These are phyloP conservation scores for Gymnopithys bicolor DNA, from an alignment of 2,797 vertebrate species.

Conservation along the genomic window DNA sequence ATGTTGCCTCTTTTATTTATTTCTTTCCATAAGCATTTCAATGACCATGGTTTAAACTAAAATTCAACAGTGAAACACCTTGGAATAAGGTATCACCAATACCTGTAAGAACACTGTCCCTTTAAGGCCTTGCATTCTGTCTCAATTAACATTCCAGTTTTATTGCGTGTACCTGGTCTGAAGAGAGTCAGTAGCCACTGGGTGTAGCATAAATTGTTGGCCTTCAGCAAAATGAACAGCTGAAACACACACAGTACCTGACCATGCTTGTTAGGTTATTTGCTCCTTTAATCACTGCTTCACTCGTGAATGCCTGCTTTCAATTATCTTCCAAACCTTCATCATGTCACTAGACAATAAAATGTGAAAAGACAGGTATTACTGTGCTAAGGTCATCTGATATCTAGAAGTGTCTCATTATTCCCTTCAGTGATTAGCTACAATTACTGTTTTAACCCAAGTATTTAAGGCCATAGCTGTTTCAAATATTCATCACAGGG, in stretches of 20 bases:
- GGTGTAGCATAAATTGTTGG: conserved; percentile 76
- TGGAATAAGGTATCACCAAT: neutral
- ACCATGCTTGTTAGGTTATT: conserved; percentile 75
- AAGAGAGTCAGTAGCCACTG: conserved; percentile 61
- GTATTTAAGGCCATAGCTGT: neutral
- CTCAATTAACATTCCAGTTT: conserved; percentile 78
- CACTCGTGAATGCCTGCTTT: conserved; percentile 36
- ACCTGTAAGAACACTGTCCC: conserved; percentile 38
- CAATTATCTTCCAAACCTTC: conserved; percentile 64
- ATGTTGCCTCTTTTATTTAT: neutral
- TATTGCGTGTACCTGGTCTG: conserved; percentile 70
- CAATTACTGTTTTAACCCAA: conserved; percentile 43
- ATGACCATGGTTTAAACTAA: neutral
- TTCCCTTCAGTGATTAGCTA: conserved; percentile 51
- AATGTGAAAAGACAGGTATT: conserved; percentile 53
- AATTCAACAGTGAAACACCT: neutral
- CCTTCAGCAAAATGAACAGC: conserved; percentile 79
- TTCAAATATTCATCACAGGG: neutral
- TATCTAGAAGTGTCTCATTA: conserved; percentile 42
- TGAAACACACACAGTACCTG: conserved; percentile 71
- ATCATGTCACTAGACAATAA: conserved; percentile 51
- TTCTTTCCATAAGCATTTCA: conserved; percentile 12
- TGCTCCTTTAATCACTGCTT: conserved; percentile 60
- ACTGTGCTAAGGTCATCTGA: conserved; percentile 53
- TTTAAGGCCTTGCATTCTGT: conserved; percentile 66